phyloP scores from a whole-genome alignment of 1,140 invertebrate genomes.

The Trypoxylus dichotomus region DNA sequence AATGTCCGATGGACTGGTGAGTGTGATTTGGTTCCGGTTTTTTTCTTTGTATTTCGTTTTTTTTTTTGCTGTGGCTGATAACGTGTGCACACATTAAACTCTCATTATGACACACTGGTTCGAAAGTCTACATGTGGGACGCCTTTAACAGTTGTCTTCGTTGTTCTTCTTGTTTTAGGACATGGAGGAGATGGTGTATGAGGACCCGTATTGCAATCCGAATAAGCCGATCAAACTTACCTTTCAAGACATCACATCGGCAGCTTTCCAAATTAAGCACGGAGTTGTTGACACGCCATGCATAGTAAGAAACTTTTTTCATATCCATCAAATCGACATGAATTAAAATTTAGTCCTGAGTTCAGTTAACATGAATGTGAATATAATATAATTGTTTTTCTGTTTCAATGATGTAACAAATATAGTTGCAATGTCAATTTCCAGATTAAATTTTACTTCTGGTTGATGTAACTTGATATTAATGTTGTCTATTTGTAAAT shows the following conservation, averaged over 20 bases:
- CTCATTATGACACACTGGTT: too few relatives aligned
- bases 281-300: constrained; percentile 85
- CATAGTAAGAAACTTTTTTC: constrained; percentile 63
- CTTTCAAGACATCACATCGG: constrained; percentile 88
- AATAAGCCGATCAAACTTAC: constrained; percentile 71
- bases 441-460: too few relatives aligned
- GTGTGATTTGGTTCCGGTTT: not conserved
- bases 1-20: not conserved
- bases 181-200: constrained; percentile 46
- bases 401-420: too few relatives aligned
- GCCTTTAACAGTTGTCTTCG: not conserved
- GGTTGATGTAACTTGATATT: too few relatives aligned
- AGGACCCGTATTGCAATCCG: constrained; percentile 78
- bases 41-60: not conserved
- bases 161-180: constrained; percentile 30
- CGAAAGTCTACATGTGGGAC: not conserved
- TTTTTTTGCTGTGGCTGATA: not conserved
- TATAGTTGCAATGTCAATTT: too few relatives aligned
- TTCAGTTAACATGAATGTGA: too few relatives aligned
- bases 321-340: constrained; percentile 29
- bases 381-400: too few relatives aligned
- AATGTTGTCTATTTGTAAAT: too few relatives aligned
- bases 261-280: constrained; percentile 83
- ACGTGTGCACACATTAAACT: too few relatives aligned
- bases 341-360: too few relatives aligned